phyloP scores from a whole-genome alignment of 2,888 invertebrate genomes.

The Pandemis corylana region DNA sequence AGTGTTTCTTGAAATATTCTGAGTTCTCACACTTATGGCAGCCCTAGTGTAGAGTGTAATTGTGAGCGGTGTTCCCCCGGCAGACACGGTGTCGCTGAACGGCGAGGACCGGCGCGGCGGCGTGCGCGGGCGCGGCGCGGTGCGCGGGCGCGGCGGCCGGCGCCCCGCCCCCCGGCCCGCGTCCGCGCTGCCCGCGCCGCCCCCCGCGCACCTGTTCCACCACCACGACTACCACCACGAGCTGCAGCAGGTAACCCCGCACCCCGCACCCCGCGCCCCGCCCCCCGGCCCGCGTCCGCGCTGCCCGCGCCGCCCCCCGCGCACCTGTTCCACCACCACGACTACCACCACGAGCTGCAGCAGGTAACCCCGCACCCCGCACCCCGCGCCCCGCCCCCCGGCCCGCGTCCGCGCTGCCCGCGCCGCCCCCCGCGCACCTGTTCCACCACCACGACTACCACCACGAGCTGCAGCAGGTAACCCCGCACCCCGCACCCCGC shows the following conservation, averaged over 20 bases:
- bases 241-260: slow-evolving; percentile 6
- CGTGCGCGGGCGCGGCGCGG: slow-evolving; percentile 51
- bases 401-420: slow-evolving; percentile 73
- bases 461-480: slow-evolving; percentile 6
- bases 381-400: slow-evolving; percentile 56
- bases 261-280: slow-evolving; percentile 52
- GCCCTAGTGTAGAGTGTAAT: no score
- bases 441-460: slow-evolving; percentile 50
- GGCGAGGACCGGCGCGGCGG: slow-evolving; percentile 66
- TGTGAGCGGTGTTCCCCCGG: no score
- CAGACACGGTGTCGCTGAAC: slow-evolving; percentile 78
- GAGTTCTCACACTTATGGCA: no score
- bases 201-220: slow-evolving; percentile 55
- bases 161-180: slow-evolving; percentile 61
- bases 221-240: slow-evolving; percentile 41
- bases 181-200: slow-evolving; percentile 78
- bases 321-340: slow-evolving; percentile 54
- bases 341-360: slow-evolving; percentile 1
- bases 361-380: no score
- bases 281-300: slow-evolving; percentile 64
- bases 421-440: slow-evolving; percentile 65
- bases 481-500: no score
- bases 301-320: slow-evolving; percentile 75
- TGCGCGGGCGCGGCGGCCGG: slow-evolving; percentile 52
- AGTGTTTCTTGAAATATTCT: no score